These are phyloP conservation scores for Abramis brama DNA, from an alignment of 2,113 vertebrate species.

Conservation along the genomic window DNA sequence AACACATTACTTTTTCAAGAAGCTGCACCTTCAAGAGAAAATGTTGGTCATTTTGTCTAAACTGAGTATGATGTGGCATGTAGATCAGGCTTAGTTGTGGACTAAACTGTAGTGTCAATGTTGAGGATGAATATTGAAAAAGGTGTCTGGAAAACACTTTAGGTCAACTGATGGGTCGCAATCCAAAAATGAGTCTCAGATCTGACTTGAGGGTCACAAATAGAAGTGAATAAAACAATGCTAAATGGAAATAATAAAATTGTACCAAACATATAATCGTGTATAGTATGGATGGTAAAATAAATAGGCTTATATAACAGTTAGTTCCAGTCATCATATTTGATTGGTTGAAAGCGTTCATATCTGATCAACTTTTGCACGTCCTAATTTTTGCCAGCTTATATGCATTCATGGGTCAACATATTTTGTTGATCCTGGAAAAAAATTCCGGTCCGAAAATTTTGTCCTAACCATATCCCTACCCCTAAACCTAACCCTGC, in stretches of 20 bases:
- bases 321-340: not conserved
- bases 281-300: not conserved
- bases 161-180: not conserved
- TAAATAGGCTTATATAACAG: not conserved
- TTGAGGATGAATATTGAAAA: not conserved
- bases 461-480: no score
- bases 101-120: not conserved
- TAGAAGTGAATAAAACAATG: not conserved
- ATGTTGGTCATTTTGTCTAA: not conserved
- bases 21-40: not conserved
- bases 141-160: not conserved
- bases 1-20: slow-evolving; percentile 35
- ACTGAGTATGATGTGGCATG: not conserved
- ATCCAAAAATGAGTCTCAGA: not conserved
- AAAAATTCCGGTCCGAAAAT: no score
- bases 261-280: not conserved
- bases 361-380: not conserved
- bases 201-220: not conserved
- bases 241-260: not conserved
- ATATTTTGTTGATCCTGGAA: no score
- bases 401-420: no score
- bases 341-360: not conserved
- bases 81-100: not conserved
- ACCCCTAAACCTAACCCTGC: no score
- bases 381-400: no score